These are phyloP conservation scores for Dione vanillae DNA, from an alignment of 2,888 invertebrate species.

Conservation along the genomic window DNA sequence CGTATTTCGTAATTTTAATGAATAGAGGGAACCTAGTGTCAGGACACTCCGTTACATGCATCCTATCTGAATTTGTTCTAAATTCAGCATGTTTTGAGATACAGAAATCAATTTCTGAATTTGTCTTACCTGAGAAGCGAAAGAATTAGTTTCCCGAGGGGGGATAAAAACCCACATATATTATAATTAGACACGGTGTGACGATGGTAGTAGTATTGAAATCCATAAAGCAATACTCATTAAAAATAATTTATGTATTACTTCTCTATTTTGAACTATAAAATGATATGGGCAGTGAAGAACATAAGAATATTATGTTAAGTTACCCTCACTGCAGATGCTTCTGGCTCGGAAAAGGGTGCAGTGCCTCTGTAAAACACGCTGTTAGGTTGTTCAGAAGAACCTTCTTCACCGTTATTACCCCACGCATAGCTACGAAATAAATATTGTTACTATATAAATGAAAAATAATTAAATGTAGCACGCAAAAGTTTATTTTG, in stretches of 20 bases:
- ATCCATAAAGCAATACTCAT: too few relatives aligned
- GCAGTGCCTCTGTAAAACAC: slow-evolving; percentile 91
- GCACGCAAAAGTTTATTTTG: too few relatives aligned
- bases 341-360: slow-evolving; percentile 95
- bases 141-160: too few relatives aligned
- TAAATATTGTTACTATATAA: not conserved
- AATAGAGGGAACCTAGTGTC: not conserved
- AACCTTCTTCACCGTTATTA: slow-evolving; percentile 87
- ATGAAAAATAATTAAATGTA: too few relatives aligned
- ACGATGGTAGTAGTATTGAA: too few relatives aligned
- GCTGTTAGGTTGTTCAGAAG: slow-evolving; percentile 90
- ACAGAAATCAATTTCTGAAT: too few relatives aligned
- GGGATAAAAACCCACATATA: too few relatives aligned
- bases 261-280: not conserved
- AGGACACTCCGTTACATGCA: not conserved
- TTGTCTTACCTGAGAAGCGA: too few relatives aligned
- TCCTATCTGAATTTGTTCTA: not conserved
- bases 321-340: slow-evolving; percentile 84
- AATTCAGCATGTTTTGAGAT: too few relatives aligned
- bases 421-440: slow-evolving; percentile 90
- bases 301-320: not conserved
- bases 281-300: not conserved
- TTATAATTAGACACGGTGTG: too few relatives aligned
- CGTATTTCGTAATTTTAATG: not conserved
- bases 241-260: not conserved